Conservation (phyloP, 2,113 vertebrate genomes). For the Corvus cornix region DNA sequence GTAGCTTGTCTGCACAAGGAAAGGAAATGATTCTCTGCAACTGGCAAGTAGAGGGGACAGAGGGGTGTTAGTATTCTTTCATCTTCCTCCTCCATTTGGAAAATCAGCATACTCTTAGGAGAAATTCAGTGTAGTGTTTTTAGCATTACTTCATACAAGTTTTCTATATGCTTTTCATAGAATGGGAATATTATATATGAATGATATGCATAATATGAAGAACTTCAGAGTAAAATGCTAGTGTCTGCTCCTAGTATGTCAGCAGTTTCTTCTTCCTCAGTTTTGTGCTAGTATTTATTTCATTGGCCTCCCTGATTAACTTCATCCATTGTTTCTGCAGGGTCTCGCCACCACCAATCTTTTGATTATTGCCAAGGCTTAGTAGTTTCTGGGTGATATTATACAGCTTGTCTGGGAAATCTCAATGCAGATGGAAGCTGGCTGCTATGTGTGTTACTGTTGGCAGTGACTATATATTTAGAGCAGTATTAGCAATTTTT, state of each 20-base stretch:
- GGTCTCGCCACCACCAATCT: neutral
- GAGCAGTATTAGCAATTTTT: neutral
- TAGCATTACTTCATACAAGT: neutral
- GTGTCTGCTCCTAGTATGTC: neutral
- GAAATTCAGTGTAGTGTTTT: neutral
- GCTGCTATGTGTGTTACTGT: constrained; percentile 26
- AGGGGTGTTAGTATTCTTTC: neutral
- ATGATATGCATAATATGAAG: neutral
- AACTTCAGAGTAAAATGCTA: neutral
- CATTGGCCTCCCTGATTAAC: neutral
- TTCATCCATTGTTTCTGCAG: neutral
- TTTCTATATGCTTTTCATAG: neutral
- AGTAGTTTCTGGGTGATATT: constrained; percentile 28
- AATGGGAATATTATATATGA: neutral
- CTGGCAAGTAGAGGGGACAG: neutral
- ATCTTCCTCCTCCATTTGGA: neutral
- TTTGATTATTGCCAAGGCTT: constrained; percentile 21
- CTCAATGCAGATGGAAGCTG: constrained; percentile 51
- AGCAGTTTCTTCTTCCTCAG: neutral
- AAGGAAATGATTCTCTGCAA: neutral
- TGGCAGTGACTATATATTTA: constrained; percentile 25
- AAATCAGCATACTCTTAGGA: neutral
- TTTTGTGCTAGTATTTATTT: constrained; percentile 1
- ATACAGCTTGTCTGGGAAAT: constrained; percentile 37
- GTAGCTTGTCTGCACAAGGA: neutral